phyloP scores from a whole-genome alignment of 2,797 vertebrate species.

The Acrossocheilus fasciatus region DNA sequence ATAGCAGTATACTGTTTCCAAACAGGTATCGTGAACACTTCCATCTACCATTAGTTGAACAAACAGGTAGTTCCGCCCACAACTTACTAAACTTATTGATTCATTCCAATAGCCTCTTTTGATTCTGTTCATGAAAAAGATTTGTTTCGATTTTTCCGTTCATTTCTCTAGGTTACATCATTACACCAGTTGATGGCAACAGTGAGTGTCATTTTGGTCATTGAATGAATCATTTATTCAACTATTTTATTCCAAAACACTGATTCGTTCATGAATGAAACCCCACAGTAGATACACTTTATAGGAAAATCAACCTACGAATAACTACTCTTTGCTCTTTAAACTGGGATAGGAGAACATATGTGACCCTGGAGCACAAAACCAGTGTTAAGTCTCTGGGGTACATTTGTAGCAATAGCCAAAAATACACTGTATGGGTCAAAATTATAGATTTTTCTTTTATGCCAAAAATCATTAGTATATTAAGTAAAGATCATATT shows the following conservation, averaged over 20 bases:
- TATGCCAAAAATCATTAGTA: too few species aligned
- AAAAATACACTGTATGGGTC: too few species aligned
- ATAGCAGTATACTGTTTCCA: neutral
- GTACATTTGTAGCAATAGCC: too few species aligned
- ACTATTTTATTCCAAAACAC: neutral
- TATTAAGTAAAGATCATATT: too few species aligned
- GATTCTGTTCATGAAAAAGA: neutral
- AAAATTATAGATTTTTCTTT: too few species aligned
- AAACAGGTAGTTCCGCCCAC: neutral
- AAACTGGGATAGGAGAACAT: neutral
- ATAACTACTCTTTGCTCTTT: neutral
- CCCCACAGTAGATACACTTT: neutral
- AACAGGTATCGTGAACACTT: neutral
- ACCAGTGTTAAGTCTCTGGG: too few species aligned
- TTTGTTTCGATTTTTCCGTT: neutral
- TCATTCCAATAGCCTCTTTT: neutral
- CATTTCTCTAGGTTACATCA: neutral
- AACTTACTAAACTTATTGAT: neutral
- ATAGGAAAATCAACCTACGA: neutral
- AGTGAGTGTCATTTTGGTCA: neutral
- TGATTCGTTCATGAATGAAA: neutral
- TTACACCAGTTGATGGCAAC: neutral
- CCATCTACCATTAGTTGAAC: neutral
- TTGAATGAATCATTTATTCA: neutral
- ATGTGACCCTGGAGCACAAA: too few species aligned